Conservation (phyloP, 2,113 vertebrate genomes). For the Xiphias gladius region DNA sequence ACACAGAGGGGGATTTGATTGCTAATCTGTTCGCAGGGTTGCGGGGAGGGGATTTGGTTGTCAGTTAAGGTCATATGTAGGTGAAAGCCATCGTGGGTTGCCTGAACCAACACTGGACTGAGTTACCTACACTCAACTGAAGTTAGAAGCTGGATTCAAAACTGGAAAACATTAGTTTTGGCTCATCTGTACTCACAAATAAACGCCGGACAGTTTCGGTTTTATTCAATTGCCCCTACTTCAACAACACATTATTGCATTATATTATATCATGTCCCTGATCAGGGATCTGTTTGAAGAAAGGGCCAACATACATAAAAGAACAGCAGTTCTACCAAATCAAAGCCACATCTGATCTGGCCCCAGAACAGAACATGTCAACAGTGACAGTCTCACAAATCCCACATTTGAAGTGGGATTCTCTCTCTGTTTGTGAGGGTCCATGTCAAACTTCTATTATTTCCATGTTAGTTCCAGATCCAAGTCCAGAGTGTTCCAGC, state of each 20-base stretch:
- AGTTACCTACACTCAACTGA: background rate
- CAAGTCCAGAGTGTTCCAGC: conserved; percentile 30
- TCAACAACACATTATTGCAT: background rate
- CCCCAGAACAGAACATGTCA: conserved; percentile 24
- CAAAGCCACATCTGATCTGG: conserved; percentile 37
- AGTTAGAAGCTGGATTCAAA: conserved; percentile 4
- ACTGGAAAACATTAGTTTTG: background rate
- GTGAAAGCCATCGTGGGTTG: background rate
- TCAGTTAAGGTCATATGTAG: conserved; percentile 35
- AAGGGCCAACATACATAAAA: conserved; percentile 18
- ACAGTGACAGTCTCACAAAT: conserved; percentile 15
- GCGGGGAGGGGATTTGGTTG: conserved; percentile 31
- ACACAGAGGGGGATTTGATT: conserved; percentile 42
- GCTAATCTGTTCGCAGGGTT: conserved; percentile 36
- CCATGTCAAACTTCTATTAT: conserved; percentile 16
- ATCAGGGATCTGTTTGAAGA: conserved; percentile 14
- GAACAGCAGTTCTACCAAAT: background rate
- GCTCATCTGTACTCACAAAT: background rate
- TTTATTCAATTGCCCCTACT: background rate
- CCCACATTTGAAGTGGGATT: conserved; percentile 25
- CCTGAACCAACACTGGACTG: background rate
- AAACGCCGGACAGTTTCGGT: background rate
- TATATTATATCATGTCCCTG: background rate
- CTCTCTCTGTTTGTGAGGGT: background rate
- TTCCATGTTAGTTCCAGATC: conserved; percentile 37